Evolutionary conservation across 2,888 invertebrate genomes (phyloP), one percentile per base, ranked within the genome.

Genomic region (Serripes groenlandicus): DNA sequence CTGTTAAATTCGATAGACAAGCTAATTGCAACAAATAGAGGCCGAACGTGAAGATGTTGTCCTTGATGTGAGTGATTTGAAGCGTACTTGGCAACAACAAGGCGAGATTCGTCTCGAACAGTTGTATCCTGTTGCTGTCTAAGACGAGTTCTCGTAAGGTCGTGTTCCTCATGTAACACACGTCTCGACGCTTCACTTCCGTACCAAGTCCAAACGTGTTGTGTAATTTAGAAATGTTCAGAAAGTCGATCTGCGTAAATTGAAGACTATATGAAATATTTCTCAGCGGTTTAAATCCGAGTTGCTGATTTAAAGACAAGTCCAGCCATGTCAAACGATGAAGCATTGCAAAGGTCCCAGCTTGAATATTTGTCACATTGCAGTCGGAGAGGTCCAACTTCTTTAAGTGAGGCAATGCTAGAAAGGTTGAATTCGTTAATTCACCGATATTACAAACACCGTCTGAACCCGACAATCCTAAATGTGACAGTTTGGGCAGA

Each of bases 201-300:
- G 30, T 30, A 5, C 21, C 30, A 21, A 3, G 28, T 21, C 62
- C 62, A 3, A 62, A 30, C n/a, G 1, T 21, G n/a, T 21, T 9
- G 34, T 30, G 11, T 34, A 62, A 11, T 3, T 30, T 21, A 18
- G 62, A 62, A 34, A 34, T 34, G 34, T 62, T 62, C 30, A 62
- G 34, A 30, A 34, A 34, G 34, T 62, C 62, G 15, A 62, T 62
- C 5, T 62, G 21, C n/a, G 62, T 62, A 30, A 62, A 62, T 23
- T 62, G 62, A 2, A 62, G n/a, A 30, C 62, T 35, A 34, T 30
- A 62, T 15, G 62, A 62, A 21, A 62, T 34, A 34, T 34, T 62
- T 34, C 30, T 21, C 34, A 62, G 18, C 4, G 34, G 15, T 2
- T 18, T 32, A 3, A 62, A 30, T 7, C 34, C 62, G 4, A 62